Base-by-base conservation (phyloP, 2,113 vertebrate species). In the Acanthisitta chloris region DNA sequence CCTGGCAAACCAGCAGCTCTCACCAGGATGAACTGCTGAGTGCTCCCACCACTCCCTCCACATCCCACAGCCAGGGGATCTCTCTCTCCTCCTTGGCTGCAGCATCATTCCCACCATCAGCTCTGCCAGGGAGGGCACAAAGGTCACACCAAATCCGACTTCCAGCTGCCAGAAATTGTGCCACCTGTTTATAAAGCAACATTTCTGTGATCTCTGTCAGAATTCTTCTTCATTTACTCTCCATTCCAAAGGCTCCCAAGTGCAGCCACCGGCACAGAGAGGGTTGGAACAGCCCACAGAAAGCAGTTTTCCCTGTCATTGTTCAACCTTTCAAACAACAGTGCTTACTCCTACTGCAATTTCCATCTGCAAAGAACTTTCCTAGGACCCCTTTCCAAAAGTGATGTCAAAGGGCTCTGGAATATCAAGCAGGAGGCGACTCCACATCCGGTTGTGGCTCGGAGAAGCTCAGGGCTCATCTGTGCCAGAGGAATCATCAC, bases 361-460 rank as follows among this genome's bases (percentile, higher is more conserved):
- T 96, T 95, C 94, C 94, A 97, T 88, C 92, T 17, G 62, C 84
- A 94, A 33, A 86, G 88, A 94, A 96, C 95, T 95, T 96, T 96
- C 96, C 93, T 92, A 92, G 88, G 72, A 74, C 46, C 65, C 9
- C 19, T 90, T 90, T 96, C 93, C 94, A 96, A 93, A 28, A 24
- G 93, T 95, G 93, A 96, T 96, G 94, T 94, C 96, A 96, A 92
- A 94, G 64, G 73, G 90, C 69, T 89, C 89, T 88, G 95, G 95
- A 96, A 95, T 78, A 94, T 92, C 81, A 91, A 7, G 6, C 3
- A 26, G 86, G 89, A 91, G 67, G 77, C 92, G 84, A 31, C 69
- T 79, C 16, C 4, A 49, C 77, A 86, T 78, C 92, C 5, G 16
- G 62, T 10, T 1, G 29, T 1, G 26, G 82, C 79, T 65, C 21